Evolutionary conservation across 2,797 vertebrate species (phyloP), one percentile per base, ranked within the genome.

Genomic region (Sebastes taczanowskii): DNA sequence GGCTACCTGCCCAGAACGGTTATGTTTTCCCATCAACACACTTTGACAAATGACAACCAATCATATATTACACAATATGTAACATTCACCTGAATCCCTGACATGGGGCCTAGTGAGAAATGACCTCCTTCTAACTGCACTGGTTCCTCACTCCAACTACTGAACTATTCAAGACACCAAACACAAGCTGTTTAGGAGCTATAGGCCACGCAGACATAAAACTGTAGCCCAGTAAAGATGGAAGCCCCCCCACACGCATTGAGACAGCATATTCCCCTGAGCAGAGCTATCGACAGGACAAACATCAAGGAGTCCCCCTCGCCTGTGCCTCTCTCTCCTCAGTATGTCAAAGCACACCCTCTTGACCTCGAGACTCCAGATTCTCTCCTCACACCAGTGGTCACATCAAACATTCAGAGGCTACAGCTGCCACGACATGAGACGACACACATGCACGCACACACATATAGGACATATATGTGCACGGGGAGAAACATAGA

Each of bases 321-420:
- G 18, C 42, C 80, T 74, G 64, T 74, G 75, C 86, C 69, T 81
- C 90, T 84, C 79, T 87, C 88, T 88, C 85, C 85, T 88, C 89
- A 72, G 90, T 93, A 86, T 93, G 94, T 93, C 93, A 92, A 91
- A 91, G 92, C 86, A 83, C 88, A 92, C 86, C 89, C 91, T 89
- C 88, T 90, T 94, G 94, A 94, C 93, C 94, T 90, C 86, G 0
- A 86, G 85, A 88, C 86, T 91, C 84, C 56, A 88, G 87, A 89
- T 81, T 86, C 80, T 83, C 87, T 91, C 86, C 83, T 90, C 89
- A 91, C 89, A 84, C 86, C 55, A 67, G 84, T 88, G 91, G 88
- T 90, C 88, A 84, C 91, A 93, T 94, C 88, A 94, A 93, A 94
- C 86, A 91, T 92, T 88, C 77, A 92, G 81, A 63, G 71, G 79